Evolutionary conservation across 1,140 invertebrate genomes (phyloP), one percentile per base, ranked within the genome.

Genomic region (Drosophila melanica): DNA sequence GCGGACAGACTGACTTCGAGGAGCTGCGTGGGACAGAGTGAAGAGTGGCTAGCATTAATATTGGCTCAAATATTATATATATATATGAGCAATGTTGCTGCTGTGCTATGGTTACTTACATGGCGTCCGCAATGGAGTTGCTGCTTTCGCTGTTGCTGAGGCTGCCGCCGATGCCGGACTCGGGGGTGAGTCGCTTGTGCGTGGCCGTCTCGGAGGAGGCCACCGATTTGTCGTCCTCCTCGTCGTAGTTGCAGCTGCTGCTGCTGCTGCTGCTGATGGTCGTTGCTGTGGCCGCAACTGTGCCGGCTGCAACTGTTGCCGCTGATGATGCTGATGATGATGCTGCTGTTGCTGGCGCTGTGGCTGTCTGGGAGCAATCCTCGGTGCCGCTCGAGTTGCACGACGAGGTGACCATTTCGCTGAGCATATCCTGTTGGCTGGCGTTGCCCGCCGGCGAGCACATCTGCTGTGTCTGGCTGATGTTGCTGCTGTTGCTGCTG

Each of bases 141-240:
- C 85, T 85, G 71, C 90, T 91, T 60, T 91, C 90, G 27, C 85
- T 91, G 48, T 91, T 91, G 57, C 90, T 91, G 10, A 91, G 72
- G 62, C 90, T 91, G 63, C 90, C 90, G 7, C 90, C 90, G 35
- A 91, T 91, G 6, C 90, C 90, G 0, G 90, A 91, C 45, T 91
- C 90, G n/a, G 85, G 85, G 4, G 90, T 91, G 1, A 90, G 60
- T 4, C 79, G 85, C 54, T 89, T 89, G 64, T 89, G 79, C 14
- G 84, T 80, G 11, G 79, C 64, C 10, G 82, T 79, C 55, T 90
- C 90, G 30, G 87, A 63, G 18, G 80, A 85, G 51, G 53, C 75
- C 45, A 85, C 85, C 14, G 85, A 89, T 16, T 89, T 90, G 44
- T 90, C 89, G 11, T 87, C 89, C 30, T 90, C 90, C 33, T 75